Evolutionary conservation across 2,113 vertebrate genomes (phyloP).

Genomic region (Gasterosteus nipponicus): DNA sequence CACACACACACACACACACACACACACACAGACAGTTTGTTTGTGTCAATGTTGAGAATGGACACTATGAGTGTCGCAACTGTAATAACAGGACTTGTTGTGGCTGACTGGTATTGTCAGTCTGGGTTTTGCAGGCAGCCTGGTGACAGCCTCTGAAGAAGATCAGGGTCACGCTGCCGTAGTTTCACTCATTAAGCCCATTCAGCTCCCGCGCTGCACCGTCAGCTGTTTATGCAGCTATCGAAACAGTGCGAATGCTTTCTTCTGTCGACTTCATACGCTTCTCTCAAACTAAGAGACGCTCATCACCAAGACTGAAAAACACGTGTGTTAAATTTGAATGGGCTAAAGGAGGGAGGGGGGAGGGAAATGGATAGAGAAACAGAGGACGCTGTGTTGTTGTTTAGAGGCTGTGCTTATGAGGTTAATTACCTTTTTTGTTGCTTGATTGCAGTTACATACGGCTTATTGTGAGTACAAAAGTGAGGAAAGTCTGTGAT

Average conservation of each 20-base stretch:
- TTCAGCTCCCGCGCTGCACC: conserved; percentile 54
- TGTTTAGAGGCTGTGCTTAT: conserved; percentile 71
- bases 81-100: conserved; percentile 70
- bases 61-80: conserved; percentile 44
- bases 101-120: conserved; percentile 71
- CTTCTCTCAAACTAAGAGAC: conserved; percentile 44
- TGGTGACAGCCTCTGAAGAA: conserved; percentile 60
- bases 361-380: conserved; percentile 27
- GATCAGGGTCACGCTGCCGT: conserved; percentile 69
- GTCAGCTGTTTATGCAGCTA: conserved; percentile 68
- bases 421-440: conserved; percentile 72
- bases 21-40: conserved; percentile 33
- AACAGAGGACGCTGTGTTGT: conserved; percentile 38
- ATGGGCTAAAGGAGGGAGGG: conserved; percentile 14
- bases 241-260: conserved; percentile 52
- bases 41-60: conserved; percentile 54
- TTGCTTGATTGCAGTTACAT: conserved; percentile 68
- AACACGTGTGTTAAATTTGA: conserved; percentile 46
- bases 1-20: conserved; percentile 27
- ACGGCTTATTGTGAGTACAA: conserved; percentile 45
- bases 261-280: conserved; percentile 63
- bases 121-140: conserved; percentile 55
- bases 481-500: conserved; percentile 50
- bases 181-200: conserved; percentile 69
- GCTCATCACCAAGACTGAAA: conserved; percentile 41